phyloP scores from a whole-genome alignment of 2,888 invertebrate species.

The Lepidocyrtinus sp. region DNA sequence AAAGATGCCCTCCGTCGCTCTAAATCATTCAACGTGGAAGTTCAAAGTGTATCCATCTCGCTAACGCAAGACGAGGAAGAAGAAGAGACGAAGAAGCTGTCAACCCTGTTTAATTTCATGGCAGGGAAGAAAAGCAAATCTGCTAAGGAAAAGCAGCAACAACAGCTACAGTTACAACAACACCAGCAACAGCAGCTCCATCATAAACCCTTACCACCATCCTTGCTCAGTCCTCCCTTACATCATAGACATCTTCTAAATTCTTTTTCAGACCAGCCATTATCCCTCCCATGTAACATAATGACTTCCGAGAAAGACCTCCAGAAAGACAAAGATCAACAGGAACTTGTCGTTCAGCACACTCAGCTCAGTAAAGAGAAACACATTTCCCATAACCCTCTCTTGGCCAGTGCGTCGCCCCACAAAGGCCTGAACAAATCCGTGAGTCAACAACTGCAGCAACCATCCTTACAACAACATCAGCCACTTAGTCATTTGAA shows the following conservation, averaged over 20 bases:
- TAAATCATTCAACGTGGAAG: conserved; percentile 68
- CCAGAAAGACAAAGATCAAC: conserved; percentile 48
- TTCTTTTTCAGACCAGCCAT: conserved; percentile 46
- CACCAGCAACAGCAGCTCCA: conserved; percentile 8
- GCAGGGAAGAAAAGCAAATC: conserved; percentile 58
- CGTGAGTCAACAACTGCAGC: no score
- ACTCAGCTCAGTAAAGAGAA: conserved; percentile 38
- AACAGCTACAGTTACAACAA: conserved; percentile 13
- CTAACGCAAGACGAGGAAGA: conserved; percentile 65
- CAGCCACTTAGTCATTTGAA: conserved; percentile 40
- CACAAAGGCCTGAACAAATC: conserved; percentile 37
- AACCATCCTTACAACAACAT: conserved; percentile 19
- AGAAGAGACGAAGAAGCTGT: conserved; percentile 66
- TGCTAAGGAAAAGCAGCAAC: conserved; percentile 41
- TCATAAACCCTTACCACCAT: conserved; percentile 10
- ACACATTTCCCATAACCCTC: neutral
- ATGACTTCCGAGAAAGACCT: conserved; percentile 52
- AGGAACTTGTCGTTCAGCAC: conserved; percentile 52
- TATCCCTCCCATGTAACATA: conserved; percentile 43
- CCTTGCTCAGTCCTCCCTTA: conserved; percentile 43
- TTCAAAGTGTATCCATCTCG: conserved; percentile 68
- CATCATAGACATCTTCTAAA: conserved; percentile 29
- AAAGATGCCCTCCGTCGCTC: conserved; percentile 67
- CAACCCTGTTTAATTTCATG: conserved; percentile 68
- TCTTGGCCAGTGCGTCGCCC: neutral